phyloP scores from a whole-genome alignment of 2,797 vertebrate species.

The Myotis myotis region DNA sequence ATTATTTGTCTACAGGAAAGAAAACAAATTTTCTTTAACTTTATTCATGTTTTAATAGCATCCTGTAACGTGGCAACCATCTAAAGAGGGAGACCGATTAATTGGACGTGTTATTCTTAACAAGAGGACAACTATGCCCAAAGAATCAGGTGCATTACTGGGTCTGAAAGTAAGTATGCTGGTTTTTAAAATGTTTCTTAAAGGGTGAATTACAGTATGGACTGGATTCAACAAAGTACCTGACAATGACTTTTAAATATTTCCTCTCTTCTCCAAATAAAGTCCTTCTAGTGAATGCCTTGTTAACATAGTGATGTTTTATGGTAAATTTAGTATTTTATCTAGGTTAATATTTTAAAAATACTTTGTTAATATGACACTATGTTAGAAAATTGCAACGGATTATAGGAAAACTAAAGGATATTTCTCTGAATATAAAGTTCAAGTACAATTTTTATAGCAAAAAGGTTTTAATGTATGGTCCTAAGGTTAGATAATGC shows the following conservation, averaged over 20 bases:
- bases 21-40: slow-evolving; percentile 25
- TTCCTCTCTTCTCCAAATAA: background rate
- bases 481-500: background rate
- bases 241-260: background rate
- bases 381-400: background rate
- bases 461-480: background rate
- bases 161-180: slow-evolving; percentile 94
- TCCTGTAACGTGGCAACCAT: slow-evolving; percentile 98
- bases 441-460: background rate
- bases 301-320: background rate
- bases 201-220: background rate
- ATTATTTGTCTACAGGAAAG: background rate
- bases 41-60: slow-evolving; percentile 86
- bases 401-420: background rate
- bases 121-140: slow-evolving; percentile 96
- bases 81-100: slow-evolving; percentile 98
- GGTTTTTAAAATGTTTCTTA: background rate
- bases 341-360: background rate
- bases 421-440: slow-evolving; percentile 3
- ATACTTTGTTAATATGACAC: background rate
- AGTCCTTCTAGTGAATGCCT: background rate
- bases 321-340: background rate
- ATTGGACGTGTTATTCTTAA: slow-evolving; percentile 98
- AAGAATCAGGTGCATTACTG: slow-evolving; percentile 95
- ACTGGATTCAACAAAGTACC: background rate